Evolutionary conservation across 2,888 invertebrate genomes (phyloP), one percentile per base, ranked within the genome.

Genomic region (Frankliniella intonsa): DNA sequence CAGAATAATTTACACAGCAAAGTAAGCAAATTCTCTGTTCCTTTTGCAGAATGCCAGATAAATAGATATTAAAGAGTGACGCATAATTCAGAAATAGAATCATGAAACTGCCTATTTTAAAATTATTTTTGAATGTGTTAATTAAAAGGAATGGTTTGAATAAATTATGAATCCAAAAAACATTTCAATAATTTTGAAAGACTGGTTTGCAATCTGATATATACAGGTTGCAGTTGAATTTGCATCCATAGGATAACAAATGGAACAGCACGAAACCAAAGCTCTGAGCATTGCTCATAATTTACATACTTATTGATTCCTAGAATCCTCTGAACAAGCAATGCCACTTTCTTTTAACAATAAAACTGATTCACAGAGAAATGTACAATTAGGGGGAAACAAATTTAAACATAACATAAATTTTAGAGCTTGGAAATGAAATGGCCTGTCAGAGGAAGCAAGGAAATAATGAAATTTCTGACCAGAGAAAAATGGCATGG

Each of bases 281-380:
- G 69, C 69, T 22, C 69, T 76, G 69, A 76, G 69, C 69, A 76
- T 76, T 76, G 69, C 69, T 76, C 69, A 76, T 12, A 76, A 76
- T 76, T 76, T 76, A 76, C 69, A 76, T 76, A 25, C 10, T 76
- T 22, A 22, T 25, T 25, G 25, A 76, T 76, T 76, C 69, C 69
- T 25, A 76, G 69, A 8, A 76, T 76, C 69, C 69, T 76, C 69
- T 76, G 69, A 76, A 25, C 69, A 76, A 76, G 69, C 69, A 76
- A 76, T 25, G 12, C 69, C 69, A 76, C 25, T 76, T 55, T 55
- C 14, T 19, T 76, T 76, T 76, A 76, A 76, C 69, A 76, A 76
- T 76, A 76, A 76, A 76, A 76, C 69, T 76, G 69, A 76, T 76
- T 25, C 69, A 76, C 69, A 76, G 22, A 76, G 69, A 22, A 76